Base-by-base conservation (phyloP, 92 coral and sea anemone genomes). In the Epizoanthus stellaris region DNA sequence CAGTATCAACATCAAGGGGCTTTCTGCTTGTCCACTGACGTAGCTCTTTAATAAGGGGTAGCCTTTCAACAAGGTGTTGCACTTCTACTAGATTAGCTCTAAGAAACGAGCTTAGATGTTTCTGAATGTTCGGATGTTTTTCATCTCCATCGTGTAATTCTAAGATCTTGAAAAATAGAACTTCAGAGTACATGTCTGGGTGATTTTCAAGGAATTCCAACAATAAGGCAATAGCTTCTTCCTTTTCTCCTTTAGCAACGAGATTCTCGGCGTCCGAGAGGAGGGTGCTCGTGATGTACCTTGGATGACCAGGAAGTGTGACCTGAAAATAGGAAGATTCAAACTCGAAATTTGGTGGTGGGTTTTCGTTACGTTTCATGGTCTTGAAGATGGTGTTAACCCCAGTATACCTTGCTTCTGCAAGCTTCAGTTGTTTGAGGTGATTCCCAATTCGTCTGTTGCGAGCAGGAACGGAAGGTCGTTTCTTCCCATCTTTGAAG, bases 401-500 rank as follows among this genome's bases (percentile, higher is more conserved):
- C 11, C 96, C 96, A 77, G 94, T 93, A 17, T 85, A 86, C 53
- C 96, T 75, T 67, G 92, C 96, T 85, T 93, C 96, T 14, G 96
- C 96, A 85, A 90, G 75, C 67, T 91, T 82, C 69, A 89, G 53
- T 19, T 90, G 86, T 79, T 86, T 90, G 0, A 93, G 94, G 81
- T 91, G 87, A 21, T 90, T 89, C 0, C 94, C 96, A 76, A 93
- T 93, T 49, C 94, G 57, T 86, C 96, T 87, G 88, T 93, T 93
- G 47, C 96, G 80, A 13, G 96, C 93, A 62, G 91, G 94, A 42
- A 93, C 96, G 16, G 73, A 71, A 17, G 96, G 94, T 19, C 91
- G 87, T 53, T 71, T 85, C 6, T 57, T 69, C 42, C 92, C 94
- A n/a, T 88, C 93, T 56, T 7, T 21, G 68, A 93, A 93, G 52